Evolutionary conservation across 1,140 invertebrate species (phyloP), one percentile per base, ranked within the genome.

Genomic region (Halesus radiatus): DNA sequence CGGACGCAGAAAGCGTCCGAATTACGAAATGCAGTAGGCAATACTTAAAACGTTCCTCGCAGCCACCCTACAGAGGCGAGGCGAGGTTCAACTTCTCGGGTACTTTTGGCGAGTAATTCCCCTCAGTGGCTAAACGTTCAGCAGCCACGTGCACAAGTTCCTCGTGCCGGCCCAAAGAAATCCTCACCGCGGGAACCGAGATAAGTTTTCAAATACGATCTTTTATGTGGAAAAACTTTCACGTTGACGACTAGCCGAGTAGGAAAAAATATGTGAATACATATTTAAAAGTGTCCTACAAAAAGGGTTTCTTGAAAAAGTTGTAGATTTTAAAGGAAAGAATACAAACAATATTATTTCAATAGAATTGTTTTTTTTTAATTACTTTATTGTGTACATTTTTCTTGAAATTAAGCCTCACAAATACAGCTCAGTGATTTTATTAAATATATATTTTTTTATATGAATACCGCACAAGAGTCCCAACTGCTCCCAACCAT

Each of bases 221-320:
- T 70, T 70, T 70, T 70, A 70, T 70, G 66, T 23, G 66, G 45
- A 70, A 70, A 70, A 70, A 70, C 32, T 70, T 70, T 70, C 66
- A 70, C 66, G 37, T 70, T 70, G 66, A 50, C 66, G 66, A 50
- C 66, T 50, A 50, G 66, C 8, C 37, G 37, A 70, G 1, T 70
- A 52, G 37, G 37, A 50, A 29, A 29, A 32, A 29, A 32, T 66
- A 18, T 60, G 18, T 60, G 7, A n/a, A 60, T 60, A 60, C 23
- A 60, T 13, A 22, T 20, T 60, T 60, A 20, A 60, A 23, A 22
- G 56, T 18, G 7, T 60, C 15, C 20, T 10, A 45, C 10, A 10
- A 45, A 45, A 45, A 45, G 1, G 8, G 10, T 8, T 45, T 45
- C 8, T 45, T 45, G 2, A 0, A 10, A 7, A 45, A 45, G 37